phyloP scores from a whole-genome alignment of 64 coral and sea anemone species.

The Hydrozoanthus tunicans region DNA sequence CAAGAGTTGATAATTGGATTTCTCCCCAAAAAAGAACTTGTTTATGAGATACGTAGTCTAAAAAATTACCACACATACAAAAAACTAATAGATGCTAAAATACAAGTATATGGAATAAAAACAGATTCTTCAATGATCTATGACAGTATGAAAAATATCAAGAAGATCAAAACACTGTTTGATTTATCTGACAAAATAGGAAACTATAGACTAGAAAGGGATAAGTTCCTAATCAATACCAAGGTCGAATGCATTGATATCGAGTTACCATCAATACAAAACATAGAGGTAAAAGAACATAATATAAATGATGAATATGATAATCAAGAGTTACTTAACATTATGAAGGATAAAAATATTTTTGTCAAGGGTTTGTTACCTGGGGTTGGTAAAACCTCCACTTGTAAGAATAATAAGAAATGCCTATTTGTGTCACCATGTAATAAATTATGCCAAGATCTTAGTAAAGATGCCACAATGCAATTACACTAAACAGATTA shows the following conservation, averaged over 20 bases:
- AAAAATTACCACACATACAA: slow-evolving; percentile 20
- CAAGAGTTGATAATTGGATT: slow-evolving; percentile 28
- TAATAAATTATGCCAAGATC: slow-evolving; percentile 52
- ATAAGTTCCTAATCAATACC: background rate
- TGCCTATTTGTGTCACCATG: slow-evolving; percentile 44
- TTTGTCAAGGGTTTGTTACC: slow-evolving; percentile 37
- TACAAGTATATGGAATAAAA: slow-evolving; percentile 12
- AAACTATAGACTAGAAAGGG: background rate
- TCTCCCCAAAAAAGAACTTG: slow-evolving; percentile 43
- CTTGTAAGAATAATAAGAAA: slow-evolving; percentile 39
- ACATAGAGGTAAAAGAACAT: background rate
- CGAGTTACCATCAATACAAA: background rate
- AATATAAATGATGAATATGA: background rate
- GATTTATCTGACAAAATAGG: slow-evolving; percentile 34
- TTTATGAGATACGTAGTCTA: slow-evolving; percentile 10
- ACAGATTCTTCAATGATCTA: slow-evolving; percentile 10
- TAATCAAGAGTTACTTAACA: background rate
- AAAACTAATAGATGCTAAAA: background rate
- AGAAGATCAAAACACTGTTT: background rate
- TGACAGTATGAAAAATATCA: background rate
- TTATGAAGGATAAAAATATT: slow-evolving; percentile 47
- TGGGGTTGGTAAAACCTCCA: background rate
- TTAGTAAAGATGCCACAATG: slow-evolving; percentile 16
- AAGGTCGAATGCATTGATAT: background rate
- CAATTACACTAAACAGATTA: background rate